Conservation (phyloP, 2,113 vertebrate species). For the Chroicocephalus ridibundus region DNA sequence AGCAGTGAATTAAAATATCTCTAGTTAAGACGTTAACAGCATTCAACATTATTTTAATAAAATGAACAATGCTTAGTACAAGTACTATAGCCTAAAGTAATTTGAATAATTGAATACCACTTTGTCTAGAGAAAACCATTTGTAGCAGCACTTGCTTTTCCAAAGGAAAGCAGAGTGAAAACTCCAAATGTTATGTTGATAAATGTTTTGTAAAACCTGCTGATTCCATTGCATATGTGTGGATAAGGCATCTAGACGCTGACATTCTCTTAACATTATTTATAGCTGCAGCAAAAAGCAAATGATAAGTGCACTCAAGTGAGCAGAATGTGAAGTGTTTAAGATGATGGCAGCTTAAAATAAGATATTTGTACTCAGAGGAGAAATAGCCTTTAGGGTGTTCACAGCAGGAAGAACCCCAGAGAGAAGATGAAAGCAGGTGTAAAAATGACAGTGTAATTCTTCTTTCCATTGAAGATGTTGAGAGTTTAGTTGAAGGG, state of each 20-base stretch:
- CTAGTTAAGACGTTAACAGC: neutral
- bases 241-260: neutral
- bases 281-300: slow-evolving; percentile 41
- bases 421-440: slow-evolving; percentile 46
- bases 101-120: slow-evolving; percentile 1
- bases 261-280: slow-evolving; percentile 18
- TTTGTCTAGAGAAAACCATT: neutral
- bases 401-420: neutral
- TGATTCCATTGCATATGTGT: neutral
- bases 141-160: neutral
- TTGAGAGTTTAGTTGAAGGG: neutral
- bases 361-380: neutral
- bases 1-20: neutral
- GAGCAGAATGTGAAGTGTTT: slow-evolving; percentile 26
- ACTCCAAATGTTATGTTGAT: neutral
- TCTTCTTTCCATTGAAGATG: neutral
- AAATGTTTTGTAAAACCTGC: slow-evolving; percentile 10
- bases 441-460: slow-evolving; percentile 45
- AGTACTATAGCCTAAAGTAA: neutral
- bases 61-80: neutral
- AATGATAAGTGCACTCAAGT: neutral
- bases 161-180: neutral
- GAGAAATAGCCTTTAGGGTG: neutral
- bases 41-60: neutral
- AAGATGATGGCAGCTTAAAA: slow-evolving; percentile 18